Conservation (phyloP, 2,797 vertebrate genomes). For the Rhyacichthys aspro region DNA sequence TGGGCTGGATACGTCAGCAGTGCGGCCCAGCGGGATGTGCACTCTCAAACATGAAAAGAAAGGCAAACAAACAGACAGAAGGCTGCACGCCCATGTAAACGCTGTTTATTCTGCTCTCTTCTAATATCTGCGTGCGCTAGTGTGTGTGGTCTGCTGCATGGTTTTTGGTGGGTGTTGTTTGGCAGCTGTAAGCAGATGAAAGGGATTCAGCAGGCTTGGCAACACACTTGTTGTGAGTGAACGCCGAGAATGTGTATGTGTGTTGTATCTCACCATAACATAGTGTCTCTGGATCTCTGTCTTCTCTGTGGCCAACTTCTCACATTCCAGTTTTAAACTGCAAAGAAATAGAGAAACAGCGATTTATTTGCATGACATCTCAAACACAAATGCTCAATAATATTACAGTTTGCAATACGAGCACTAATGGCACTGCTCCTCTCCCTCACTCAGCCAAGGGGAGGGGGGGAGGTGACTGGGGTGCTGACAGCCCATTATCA, state of each 20-base stretch:
- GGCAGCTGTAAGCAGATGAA: conserved; percentile 71
- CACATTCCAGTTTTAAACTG: conserved; percentile 94
- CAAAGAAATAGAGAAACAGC: conserved; percentile 8
- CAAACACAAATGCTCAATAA: conserved; percentile 52
- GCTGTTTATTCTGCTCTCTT: conserved; percentile 52
- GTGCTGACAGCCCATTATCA: conserved; percentile 78
- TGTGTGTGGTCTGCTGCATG: conserved; percentile 55
- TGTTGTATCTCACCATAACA: conserved; percentile 88
- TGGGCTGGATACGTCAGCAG: conserved; percentile 23
- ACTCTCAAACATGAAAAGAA: conserved; percentile 21
- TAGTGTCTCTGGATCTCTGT: conserved; percentile 96
- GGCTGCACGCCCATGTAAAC: conserved; percentile 46
- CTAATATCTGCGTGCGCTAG: conserved; percentile 28
- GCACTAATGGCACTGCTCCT: conserved; percentile 50
- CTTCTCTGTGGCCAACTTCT: conserved; percentile 94
- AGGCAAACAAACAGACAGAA: conserved; percentile 17
- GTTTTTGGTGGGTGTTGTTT: conserved; percentile 62
- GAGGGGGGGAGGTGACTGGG: conserved; percentile 47
- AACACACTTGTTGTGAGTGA: conserved; percentile 40
- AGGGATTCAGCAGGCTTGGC: conserved; percentile 66
- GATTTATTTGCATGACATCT: conserved; percentile 35
- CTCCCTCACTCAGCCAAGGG: conserved; percentile 31
- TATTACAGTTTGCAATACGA: conserved; percentile 51
- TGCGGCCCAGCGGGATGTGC: conserved; percentile 1
- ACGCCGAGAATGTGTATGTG: conserved; percentile 28